phyloP scores from a whole-genome alignment of 2,797 vertebrate genomes.

The Kryptopterus vitreolus region DNA sequence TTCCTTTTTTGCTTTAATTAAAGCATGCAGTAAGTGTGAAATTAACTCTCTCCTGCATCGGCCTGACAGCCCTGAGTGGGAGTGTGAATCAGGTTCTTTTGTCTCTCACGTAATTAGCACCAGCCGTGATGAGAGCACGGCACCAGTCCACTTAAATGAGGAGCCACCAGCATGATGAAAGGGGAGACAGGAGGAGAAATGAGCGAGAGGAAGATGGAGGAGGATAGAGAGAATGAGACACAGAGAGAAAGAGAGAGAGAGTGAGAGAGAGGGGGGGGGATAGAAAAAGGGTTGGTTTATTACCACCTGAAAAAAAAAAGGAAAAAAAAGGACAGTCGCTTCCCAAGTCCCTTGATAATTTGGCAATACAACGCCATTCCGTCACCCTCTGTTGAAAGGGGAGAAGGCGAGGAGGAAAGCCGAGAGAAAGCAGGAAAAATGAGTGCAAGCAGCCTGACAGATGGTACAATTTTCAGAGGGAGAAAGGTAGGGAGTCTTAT shows the following conservation, averaged over 20 bases:
- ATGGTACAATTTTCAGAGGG: slow-evolving; percentile 74
- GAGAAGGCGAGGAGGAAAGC: slow-evolving; percentile 48
- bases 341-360: slow-evolving; percentile 65
- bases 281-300: slow-evolving; percentile 58
- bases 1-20: slow-evolving; percentile 76
- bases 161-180: slow-evolving; percentile 66
- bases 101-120: slow-evolving; percentile 77
- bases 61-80: slow-evolving; percentile 78
- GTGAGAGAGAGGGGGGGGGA: slow-evolving; percentile 27
- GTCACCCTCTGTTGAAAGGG: slow-evolving; percentile 61
- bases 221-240: slow-evolving; percentile 35
- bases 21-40: slow-evolving; percentile 84
- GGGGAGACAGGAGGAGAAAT: slow-evolving; percentile 55
- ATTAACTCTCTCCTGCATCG: slow-evolving; percentile 81
- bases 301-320: slow-evolving; percentile 62
- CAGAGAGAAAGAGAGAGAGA: slow-evolving; percentile 40
- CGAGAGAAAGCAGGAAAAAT: slow-evolving; percentile 43
- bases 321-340: slow-evolving; percentile 54
- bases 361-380: slow-evolving; percentile 59
- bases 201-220: slow-evolving; percentile 42
- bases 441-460: slow-evolving; percentile 66
- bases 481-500: slow-evolving; percentile 74
- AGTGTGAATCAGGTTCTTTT: slow-evolving; percentile 76
- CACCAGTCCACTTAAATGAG: slow-evolving; percentile 62
- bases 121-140: slow-evolving; percentile 66